These are phyloP conservation scores for Autographa gamma DNA, from an alignment of 2,888 invertebrate species.

Conservation along the genomic window DNA sequence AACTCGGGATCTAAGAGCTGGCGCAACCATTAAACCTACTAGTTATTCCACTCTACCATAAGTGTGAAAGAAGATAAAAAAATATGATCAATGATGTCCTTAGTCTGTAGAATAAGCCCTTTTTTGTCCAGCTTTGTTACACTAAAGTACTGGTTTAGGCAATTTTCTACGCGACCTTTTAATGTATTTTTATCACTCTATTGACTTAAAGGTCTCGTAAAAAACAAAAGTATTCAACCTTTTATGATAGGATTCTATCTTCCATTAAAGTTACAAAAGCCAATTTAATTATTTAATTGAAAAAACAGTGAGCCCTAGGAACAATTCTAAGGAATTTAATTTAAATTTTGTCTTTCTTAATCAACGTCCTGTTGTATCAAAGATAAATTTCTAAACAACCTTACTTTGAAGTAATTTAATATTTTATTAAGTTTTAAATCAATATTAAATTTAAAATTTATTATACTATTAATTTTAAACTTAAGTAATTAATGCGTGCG, in stretches of 20 bases:
- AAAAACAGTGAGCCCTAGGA: constrained; percentile 18
- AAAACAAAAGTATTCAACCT: neutral
- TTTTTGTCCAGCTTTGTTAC: too few species aligned
- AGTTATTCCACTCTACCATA: too few species aligned
- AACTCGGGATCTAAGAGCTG: too few species aligned
- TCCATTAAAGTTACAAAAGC: constrained; percentile 12
- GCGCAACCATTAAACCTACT: too few species aligned
- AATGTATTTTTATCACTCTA: neutral
- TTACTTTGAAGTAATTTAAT: too few species aligned
- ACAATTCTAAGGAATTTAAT: neutral
- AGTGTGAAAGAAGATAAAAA: too few species aligned
- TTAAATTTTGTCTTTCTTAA: neutral
- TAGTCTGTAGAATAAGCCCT: too few species aligned
- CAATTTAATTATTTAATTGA: constrained; percentile 39
- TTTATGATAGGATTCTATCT: neutral
- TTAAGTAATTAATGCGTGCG: neutral
- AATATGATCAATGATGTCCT: too few species aligned
- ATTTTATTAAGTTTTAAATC: too few species aligned
- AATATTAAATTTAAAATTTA: too few species aligned
- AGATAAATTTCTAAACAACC: neutral
- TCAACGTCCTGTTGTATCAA: neutral
- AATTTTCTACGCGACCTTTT: neutral
- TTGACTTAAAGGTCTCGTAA: neutral
- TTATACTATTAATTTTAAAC: neutral
- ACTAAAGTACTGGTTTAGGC: neutral